Conservation (phyloP, 2,888 invertebrate species). For the Xestia xanthographa region DNA sequence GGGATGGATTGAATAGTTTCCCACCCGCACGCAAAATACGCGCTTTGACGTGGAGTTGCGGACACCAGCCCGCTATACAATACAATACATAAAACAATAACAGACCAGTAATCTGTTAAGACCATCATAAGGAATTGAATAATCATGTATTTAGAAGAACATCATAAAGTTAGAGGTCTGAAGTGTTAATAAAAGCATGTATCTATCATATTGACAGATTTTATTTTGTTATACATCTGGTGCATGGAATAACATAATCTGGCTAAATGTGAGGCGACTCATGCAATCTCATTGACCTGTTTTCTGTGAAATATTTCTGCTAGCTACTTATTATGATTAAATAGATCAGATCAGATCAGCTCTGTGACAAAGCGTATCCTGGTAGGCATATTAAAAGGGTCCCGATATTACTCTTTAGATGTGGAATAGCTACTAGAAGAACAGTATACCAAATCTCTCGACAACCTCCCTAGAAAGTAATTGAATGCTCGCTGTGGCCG, state of each 20-base stretch:
- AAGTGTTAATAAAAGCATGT: neutral
- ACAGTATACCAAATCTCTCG: neutral
- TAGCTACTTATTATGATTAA: too few relatives aligned
- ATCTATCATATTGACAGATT: neutral
- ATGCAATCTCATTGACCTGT: neutral
- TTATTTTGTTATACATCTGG: neutral
- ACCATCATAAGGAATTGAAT: neutral
- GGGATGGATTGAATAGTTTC: too few relatives aligned
- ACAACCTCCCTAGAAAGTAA: too few relatives aligned
- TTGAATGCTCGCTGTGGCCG: too few relatives aligned
- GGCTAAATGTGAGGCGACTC: neutral
- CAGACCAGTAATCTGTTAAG: neutral
- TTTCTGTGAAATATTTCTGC: neutral
- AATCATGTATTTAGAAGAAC: neutral
- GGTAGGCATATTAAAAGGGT: neutral
- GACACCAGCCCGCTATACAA: too few relatives aligned
- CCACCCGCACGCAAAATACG: too few relatives aligned
- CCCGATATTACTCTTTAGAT: neutral
- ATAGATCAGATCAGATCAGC: too few relatives aligned
- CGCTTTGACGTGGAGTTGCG: too few relatives aligned
- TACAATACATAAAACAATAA: too few relatives aligned
- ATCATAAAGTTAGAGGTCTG: neutral
- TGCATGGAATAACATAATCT: neutral
- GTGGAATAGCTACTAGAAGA: neutral
- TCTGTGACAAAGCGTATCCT: too few relatives aligned